Evolutionary conservation across 1,140 invertebrate species (phyloP).

Genomic region (Zaprionus africanus): DNA sequence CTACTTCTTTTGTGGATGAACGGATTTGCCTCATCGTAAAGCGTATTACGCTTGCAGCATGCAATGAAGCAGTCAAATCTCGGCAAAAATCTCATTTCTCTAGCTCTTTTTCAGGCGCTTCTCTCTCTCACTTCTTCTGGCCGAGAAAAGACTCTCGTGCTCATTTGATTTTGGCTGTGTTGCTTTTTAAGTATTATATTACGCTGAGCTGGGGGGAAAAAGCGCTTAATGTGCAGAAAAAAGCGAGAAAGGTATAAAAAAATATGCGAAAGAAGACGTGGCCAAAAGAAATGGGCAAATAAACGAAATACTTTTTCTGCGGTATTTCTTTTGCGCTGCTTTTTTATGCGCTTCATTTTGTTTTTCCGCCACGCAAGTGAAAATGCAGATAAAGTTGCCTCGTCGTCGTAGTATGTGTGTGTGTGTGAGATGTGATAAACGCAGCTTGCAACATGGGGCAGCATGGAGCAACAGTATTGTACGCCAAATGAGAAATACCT

Average conservation of each 20-base stretch:
- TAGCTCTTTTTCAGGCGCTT: constrained; percentile 32
- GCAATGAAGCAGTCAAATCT: constrained; percentile 60
- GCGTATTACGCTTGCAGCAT: constrained; percentile 20
- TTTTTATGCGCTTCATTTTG: constrained; percentile 29
- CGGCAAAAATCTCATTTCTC: constrained; percentile 50
- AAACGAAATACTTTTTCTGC: constrained; percentile 35
- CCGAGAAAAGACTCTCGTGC: constrained; percentile 19
- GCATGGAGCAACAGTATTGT: background rate
- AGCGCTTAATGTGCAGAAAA: constrained; percentile 48
- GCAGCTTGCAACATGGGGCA: constrained; percentile 5
- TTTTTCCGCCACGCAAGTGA: constrained; percentile 40
- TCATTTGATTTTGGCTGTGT: constrained; percentile 53
- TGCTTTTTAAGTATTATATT: constrained; percentile 44
- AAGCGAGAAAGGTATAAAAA: background rate
- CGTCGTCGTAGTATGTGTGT: background rate
- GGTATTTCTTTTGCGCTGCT: constrained; percentile 33
- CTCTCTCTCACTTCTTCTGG: constrained; percentile 12
- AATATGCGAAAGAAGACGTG: background rate
- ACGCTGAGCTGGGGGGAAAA: constrained; percentile 30
- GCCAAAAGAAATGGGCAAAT: constrained; percentile 13
- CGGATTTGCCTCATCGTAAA: background rate
- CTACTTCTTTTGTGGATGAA: constrained; percentile 14
- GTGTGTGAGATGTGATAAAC: constrained; percentile 1
- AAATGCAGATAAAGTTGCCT: constrained; percentile 46
- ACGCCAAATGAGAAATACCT: constrained; percentile 7